phyloP scores from a whole-genome alignment of 2,797 vertebrate species.

The Nannoperca australis region DNA sequence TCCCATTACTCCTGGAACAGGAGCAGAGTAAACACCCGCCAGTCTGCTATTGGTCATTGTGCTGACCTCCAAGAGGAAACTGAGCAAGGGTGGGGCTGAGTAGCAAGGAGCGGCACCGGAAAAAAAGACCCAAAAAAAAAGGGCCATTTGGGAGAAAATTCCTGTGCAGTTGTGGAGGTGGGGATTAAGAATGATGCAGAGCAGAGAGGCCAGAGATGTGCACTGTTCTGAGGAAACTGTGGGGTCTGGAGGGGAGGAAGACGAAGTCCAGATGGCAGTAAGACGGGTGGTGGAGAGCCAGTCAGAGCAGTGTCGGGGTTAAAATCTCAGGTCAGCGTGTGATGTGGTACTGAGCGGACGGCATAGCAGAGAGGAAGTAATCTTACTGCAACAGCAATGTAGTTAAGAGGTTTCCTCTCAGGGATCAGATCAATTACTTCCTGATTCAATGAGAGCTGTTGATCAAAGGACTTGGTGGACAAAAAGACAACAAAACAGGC shows the following conservation, averaged over 20 bases:
- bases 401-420: slow-evolving; percentile 48
- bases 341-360: slow-evolving; percentile 29
- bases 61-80: slow-evolving; percentile 85
- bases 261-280: slow-evolving; percentile 67
- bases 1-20: slow-evolving; percentile 81
- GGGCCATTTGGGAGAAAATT: slow-evolving; percentile 67
- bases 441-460: slow-evolving; percentile 47
- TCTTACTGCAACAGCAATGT: slow-evolving; percentile 16
- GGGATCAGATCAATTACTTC: slow-evolving; percentile 71
- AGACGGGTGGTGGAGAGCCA: slow-evolving; percentile 32
- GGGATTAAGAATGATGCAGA: slow-evolving; percentile 67
- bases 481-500: slow-evolving; percentile 35
- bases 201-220: slow-evolving; percentile 36
- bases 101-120: slow-evolving; percentile 71
- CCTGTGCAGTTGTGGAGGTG: slow-evolving; percentile 63
- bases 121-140: slow-evolving; percentile 53
- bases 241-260: slow-evolving; percentile 56
- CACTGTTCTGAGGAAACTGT: slow-evolving; percentile 29
- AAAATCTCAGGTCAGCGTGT: slow-evolving; percentile 48
- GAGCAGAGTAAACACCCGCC: slow-evolving; percentile 80
- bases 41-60: slow-evolving; percentile 79
- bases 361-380: slow-evolving; percentile 63
- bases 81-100: slow-evolving; percentile 79
- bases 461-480: slow-evolving; percentile 45
- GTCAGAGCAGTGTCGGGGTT: slow-evolving; percentile 52